phyloP scores from a whole-genome alignment of 2,797 vertebrate genomes.

The Syndactyla subalaris region DNA sequence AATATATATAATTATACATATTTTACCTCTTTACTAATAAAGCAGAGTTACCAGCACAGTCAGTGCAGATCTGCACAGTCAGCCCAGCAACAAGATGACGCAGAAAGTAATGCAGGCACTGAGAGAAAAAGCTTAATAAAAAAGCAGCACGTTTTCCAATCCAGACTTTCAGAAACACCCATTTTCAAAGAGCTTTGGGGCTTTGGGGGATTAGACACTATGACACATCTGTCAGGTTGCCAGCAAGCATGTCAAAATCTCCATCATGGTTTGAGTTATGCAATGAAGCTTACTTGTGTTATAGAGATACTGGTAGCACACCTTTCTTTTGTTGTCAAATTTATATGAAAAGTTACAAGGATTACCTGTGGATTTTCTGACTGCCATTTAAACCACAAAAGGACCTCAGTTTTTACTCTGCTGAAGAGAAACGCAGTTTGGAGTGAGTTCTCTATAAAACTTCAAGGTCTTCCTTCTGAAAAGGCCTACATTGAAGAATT shows the following conservation, averaged over 20 bases:
- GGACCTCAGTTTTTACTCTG: slow-evolving; percentile 15
- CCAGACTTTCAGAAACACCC: slow-evolving; percentile 67
- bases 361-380: slow-evolving; percentile 63
- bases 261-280: slow-evolving; percentile 52
- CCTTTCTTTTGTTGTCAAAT: slow-evolving; percentile 57
- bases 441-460: not conserved
- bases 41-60: not conserved
- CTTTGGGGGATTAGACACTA: slow-evolving; percentile 72
- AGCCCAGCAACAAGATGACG: not conserved
- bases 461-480: not conserved
- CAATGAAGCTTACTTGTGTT: slow-evolving; percentile 53
- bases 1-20: not conserved
- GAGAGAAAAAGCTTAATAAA: slow-evolving; percentile 55
- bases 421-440: not conserved
- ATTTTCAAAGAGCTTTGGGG: slow-evolving; percentile 72
- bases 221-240: slow-evolving; percentile 76
- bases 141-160: slow-evolving; percentile 69
- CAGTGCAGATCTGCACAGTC: not conserved
- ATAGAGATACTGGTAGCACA: slow-evolving; percentile 21
- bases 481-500: not conserved
- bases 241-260: slow-evolving; percentile 73
- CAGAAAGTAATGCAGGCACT: not conserved
- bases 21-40: not conserved
- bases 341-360: slow-evolving; percentile 61
- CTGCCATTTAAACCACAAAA: slow-evolving; percentile 43